phyloP scores from a whole-genome alignment of 1,140 invertebrate genomes.

The Zaprionus taronus region DNA sequence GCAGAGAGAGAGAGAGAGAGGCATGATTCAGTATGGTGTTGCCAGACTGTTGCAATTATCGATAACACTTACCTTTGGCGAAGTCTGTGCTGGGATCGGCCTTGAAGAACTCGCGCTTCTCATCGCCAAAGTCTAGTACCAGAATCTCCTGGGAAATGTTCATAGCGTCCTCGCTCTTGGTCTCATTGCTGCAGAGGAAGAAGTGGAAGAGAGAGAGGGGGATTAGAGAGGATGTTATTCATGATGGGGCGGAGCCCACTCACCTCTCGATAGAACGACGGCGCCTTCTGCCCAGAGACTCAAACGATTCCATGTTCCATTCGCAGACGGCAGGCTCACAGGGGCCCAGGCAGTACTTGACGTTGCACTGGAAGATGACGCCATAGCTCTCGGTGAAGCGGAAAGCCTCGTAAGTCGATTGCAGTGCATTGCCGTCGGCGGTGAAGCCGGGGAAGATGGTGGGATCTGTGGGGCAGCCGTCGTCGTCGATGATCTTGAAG shows the following conservation, averaged over 20 bases:
- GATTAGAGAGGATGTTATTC: neutral
- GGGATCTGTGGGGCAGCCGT: slow-evolving; percentile 96
- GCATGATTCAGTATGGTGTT: slow-evolving; percentile 1
- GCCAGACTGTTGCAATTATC: slow-evolving; percentile 6
- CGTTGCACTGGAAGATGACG: slow-evolving; percentile 98
- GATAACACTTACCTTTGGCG: slow-evolving; percentile 86
- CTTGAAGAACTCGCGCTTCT: slow-evolving; percentile 92
- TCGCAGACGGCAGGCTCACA: slow-evolving; percentile 96
- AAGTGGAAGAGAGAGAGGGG: neutral
- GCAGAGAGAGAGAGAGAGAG: neutral
- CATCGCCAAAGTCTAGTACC: slow-evolving; percentile 95
- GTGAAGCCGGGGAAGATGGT: slow-evolving; percentile 96
- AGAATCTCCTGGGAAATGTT: slow-evolving; percentile 97
- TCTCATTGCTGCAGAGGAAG: slow-evolving; percentile 84
- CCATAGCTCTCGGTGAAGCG: slow-evolving; percentile 98
- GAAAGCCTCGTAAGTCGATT: slow-evolving; percentile 97
- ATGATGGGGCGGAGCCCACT: slow-evolving; percentile 8
- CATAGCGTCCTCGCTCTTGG: slow-evolving; percentile 93
- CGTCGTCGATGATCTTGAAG: slow-evolving; percentile 97
- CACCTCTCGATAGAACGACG: slow-evolving; percentile 88
- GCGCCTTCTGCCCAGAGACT: slow-evolving; percentile 95
- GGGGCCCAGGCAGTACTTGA: slow-evolving; percentile 97
- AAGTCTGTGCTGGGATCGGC: slow-evolving; percentile 92
- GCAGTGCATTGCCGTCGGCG: slow-evolving; percentile 93
- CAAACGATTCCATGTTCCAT: slow-evolving; percentile 93